Conservation (phyloP, 2,888 invertebrate genomes). For the Spodoptera exigua region DNA sequence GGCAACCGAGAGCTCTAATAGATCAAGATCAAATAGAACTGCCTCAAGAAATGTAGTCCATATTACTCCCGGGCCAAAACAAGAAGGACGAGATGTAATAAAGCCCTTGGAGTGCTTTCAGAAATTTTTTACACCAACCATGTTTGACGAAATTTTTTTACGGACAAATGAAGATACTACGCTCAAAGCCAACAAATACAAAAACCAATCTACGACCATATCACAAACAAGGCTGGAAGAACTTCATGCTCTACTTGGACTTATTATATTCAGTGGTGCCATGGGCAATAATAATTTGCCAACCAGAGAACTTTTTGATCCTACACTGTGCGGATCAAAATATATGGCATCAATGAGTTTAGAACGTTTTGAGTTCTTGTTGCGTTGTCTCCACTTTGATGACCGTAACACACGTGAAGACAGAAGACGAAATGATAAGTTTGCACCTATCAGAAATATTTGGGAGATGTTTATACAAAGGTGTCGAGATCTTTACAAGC, state of each 20-base stretch:
- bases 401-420: slow-evolving; percentile 5
- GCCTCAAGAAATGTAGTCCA: no score
- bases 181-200: slow-evolving; percentile 5
- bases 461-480: slow-evolving; percentile 24
- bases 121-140: no score
- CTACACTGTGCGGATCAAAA: slow-evolving; percentile 13
- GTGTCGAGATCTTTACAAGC: slow-evolving; percentile 14
- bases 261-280: slow-evolving; percentile 14
- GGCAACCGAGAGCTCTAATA: no score
- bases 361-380: slow-evolving; percentile 11
- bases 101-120: no score
- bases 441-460: no score
- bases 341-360: slow-evolving; percentile 11
- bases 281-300: slow-evolving; percentile 15
- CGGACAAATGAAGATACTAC: slow-evolving; percentile 5
- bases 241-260: slow-evolving; percentile 4
- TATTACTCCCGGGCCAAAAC: no score
- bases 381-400: slow-evolving; percentile 19
- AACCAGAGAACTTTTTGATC: slow-evolving; percentile 17
- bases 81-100: no score
- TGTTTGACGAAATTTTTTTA: no score
- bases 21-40: no score
- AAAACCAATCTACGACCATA: slow-evolving; percentile 5
- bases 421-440: slow-evolving; percentile 15
- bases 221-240: slow-evolving; percentile 1